Evolutionary conservation across 1,140 invertebrate genomes (phyloP).

Genomic region (Tetranychus urticae): DNA sequence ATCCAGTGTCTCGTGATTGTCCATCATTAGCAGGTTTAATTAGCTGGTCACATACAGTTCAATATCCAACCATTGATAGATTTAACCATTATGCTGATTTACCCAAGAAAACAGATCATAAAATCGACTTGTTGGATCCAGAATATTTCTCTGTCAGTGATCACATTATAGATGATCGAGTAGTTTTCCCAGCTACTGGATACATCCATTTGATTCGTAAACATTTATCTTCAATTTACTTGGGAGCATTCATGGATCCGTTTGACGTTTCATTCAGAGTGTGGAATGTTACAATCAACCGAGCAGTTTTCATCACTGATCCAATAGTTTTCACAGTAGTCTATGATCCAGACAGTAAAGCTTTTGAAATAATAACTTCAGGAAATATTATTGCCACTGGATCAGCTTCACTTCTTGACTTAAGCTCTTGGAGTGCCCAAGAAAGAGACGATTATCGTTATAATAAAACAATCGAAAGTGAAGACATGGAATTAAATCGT

Average conservation of each 20-base stretch:
- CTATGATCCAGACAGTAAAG: background rate
- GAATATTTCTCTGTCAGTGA: conserved; percentile 24
- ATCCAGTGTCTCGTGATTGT: background rate
- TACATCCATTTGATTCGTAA: conserved; percentile 25
- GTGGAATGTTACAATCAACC: background rate
- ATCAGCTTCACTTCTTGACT: background rate
- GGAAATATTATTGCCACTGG: background rate
- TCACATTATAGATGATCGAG: conserved; percentile 73
- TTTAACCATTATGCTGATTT: background rate
- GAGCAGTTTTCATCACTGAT: background rate
- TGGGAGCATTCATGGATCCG: background rate
- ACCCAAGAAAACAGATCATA: background rate
- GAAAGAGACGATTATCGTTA: background rate
- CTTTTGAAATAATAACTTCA: background rate
- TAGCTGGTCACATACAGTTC: background rate
- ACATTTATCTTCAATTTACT: background rate
- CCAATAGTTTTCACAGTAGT: background rate
- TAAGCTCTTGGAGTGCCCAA: too few relatives aligned
- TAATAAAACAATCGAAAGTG: background rate
- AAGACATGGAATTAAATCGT: background rate
- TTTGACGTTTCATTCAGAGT: background rate
- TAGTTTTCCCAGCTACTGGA: conserved; percentile 82
- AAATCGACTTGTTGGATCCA: background rate
- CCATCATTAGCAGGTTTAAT: conserved; percentile 1
- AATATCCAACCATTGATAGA: background rate